Conservation (phyloP, 2,888 invertebrate species). For the Conchocele bisecta region DNA sequence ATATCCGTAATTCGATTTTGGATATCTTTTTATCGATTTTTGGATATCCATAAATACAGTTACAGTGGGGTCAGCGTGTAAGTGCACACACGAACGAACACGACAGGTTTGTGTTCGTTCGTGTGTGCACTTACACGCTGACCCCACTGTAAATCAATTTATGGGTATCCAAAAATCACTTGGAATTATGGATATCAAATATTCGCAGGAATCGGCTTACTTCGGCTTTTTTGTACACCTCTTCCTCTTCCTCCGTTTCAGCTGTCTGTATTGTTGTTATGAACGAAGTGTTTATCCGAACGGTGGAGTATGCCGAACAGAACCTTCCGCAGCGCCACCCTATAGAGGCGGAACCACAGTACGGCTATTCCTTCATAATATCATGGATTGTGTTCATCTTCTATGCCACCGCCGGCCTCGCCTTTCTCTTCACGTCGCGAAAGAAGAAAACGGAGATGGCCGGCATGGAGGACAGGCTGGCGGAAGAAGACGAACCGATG, state of each 20-base stretch:
- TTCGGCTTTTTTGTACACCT: neutral
- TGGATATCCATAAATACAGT: too few species aligned
- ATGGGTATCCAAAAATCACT: too few species aligned
- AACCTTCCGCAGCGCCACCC: conserved; percentile 88
- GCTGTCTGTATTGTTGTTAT: conserved; percentile 92
- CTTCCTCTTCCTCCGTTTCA: conserved; percentile 80
- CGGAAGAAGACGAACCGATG: conserved; percentile 93
- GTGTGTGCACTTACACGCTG: too few species aligned
- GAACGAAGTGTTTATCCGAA: conserved; percentile 90
- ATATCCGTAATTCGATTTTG: too few species aligned
- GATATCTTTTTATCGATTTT: too few species aligned
- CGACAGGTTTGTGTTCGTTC: too few species aligned
- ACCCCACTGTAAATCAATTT: too few species aligned
- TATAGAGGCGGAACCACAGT: conserved; percentile 86
- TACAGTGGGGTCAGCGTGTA: too few species aligned
- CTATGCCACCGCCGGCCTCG: conserved; percentile 87
- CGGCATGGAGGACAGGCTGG: conserved; percentile 89
- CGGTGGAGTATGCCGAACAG: conserved; percentile 88
- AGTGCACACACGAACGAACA: too few species aligned
- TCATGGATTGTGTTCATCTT: conserved; percentile 90
- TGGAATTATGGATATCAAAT: too few species aligned
- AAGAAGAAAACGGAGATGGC: conserved; percentile 93
- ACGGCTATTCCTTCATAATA: conserved; percentile 85
- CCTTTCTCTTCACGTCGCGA: conserved; percentile 91
- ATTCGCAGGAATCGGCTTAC: too few species aligned